Percentiles rank a stretch among this genome's conserved stretches.
phyloP scores from a whole-genome alignment of 2,888 invertebrate genomes.

The Mimumesa dahlbomi region DNA sequence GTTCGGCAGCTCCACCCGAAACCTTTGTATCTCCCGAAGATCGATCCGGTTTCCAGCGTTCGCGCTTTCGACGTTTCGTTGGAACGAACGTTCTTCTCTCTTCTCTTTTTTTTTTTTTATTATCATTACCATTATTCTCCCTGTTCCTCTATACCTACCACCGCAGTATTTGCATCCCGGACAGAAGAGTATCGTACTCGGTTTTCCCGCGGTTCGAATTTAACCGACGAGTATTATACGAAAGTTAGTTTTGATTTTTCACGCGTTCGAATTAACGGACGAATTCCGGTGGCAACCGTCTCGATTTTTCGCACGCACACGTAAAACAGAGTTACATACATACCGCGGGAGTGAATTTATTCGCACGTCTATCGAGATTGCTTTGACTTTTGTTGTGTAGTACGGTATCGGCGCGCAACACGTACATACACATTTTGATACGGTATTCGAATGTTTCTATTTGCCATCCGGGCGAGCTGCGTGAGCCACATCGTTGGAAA shows the following conservation, averaged over 20 bases:
- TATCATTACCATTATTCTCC: no score
- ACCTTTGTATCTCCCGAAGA: neutral
- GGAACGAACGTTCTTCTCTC: neutral
- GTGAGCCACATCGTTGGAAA: slow-evolving; percentile 28
- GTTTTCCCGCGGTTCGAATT: no score
- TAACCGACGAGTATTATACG: no score
- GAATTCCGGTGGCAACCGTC: neutral
- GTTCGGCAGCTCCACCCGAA: neutral
- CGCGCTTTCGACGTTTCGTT: neutral
- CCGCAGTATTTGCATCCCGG: no score
- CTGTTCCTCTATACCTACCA: neutral
- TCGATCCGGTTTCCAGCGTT: slow-evolving; percentile 12
- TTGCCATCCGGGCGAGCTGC: slow-evolving; percentile 10
- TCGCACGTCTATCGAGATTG: slow-evolving; percentile 12
- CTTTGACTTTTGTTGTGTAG: slow-evolving; percentile 1
- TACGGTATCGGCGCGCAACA: neutral
- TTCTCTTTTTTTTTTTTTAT: neutral
- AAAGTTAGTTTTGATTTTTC: neutral
- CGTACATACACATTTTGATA: neutral
- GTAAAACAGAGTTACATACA: neutral
- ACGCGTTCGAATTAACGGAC: neutral
- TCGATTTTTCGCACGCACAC: neutral
- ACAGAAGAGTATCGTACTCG: no score
- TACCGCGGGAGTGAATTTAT: neutral
- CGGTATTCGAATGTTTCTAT: slow-evolving; percentile 27